Evolutionary conservation across 2,888 invertebrate species (phyloP).

Genomic region (Allygus modestus): DNA sequence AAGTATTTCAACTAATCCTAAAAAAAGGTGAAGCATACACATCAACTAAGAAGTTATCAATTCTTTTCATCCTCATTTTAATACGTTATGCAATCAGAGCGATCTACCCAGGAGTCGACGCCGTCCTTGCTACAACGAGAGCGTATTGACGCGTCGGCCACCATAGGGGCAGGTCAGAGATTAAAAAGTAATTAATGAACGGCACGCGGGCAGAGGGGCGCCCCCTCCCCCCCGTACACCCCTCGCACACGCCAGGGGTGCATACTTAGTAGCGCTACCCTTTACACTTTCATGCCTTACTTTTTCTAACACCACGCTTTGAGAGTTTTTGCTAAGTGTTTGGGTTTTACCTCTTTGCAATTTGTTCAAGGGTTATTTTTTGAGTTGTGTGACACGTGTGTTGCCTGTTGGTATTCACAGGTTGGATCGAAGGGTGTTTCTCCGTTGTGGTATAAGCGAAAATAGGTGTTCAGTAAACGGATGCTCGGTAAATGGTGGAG

Average conservation of each 20-base stretch:
- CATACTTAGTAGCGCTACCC: slow-evolving; percentile 41
- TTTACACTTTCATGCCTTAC: slow-evolving; percentile 2
- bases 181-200: slow-evolving; percentile 40
- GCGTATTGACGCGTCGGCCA: slow-evolving; percentile 23
- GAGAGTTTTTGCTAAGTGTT: slow-evolving; percentile 11
- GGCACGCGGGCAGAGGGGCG: slow-evolving; percentile 16
- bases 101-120: neutral
- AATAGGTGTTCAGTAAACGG: no score
- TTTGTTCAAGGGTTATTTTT: slow-evolving; percentile 26
- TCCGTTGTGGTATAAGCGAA: no score
- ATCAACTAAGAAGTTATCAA: no score
- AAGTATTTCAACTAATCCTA: no score
- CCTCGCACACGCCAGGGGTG: slow-evolving; percentile 21
- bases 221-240: neutral
- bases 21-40: no score
- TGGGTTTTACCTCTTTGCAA: neutral
- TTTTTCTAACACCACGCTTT: slow-evolving; percentile 9
- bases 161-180: slow-evolving; percentile 52
- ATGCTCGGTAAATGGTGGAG: no score
- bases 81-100: neutral
- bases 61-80: neutral
- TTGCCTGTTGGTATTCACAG: neutral
- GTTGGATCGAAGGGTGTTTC: no score
- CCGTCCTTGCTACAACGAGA: neutral
- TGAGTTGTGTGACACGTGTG: neutral